phyloP scores from a whole-genome alignment of 2,113 vertebrate species.

The Nycticorax nycticorax region DNA sequence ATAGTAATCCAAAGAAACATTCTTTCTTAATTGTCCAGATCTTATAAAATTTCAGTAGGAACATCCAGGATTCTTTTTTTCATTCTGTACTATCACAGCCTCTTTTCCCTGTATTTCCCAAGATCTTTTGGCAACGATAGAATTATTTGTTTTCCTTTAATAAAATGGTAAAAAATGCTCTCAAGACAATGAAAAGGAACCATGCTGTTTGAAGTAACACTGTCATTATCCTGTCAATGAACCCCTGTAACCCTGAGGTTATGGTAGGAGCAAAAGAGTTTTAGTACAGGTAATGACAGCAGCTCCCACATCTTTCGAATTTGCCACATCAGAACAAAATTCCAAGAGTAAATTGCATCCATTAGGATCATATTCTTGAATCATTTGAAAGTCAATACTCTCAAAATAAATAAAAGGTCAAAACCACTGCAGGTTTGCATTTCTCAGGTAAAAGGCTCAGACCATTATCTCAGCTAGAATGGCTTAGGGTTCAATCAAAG shows the following conservation, averaged over 20 bases:
- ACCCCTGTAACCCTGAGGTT: neutral
- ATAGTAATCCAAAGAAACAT: neutral
- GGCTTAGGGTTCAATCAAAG: neutral
- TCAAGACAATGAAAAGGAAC: constrained; percentile 13
- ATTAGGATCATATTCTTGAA: neutral
- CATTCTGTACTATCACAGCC: neutral
- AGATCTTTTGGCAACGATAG: neutral
- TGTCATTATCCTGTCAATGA: constrained; percentile 10
- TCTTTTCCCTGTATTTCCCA: neutral
- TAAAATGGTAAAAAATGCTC: neutral
- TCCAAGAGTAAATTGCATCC: neutral
- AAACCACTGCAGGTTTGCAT: neutral
- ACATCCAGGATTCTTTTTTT: neutral
- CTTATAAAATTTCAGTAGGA: neutral
- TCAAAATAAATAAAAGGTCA: neutral
- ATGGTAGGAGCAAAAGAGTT: neutral
- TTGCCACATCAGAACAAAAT: neutral
- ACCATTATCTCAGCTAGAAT: neutral
- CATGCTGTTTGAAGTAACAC: neutral
- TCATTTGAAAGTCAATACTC: neutral
- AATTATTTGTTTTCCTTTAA: neutral
- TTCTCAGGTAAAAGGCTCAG: neutral
- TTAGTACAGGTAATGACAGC: neutral
- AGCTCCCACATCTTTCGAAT: neutral
- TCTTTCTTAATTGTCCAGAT: neutral